Evolutionary conservation across 2,888 invertebrate species (phyloP).

Genomic region (Rapana venosa): DNA sequence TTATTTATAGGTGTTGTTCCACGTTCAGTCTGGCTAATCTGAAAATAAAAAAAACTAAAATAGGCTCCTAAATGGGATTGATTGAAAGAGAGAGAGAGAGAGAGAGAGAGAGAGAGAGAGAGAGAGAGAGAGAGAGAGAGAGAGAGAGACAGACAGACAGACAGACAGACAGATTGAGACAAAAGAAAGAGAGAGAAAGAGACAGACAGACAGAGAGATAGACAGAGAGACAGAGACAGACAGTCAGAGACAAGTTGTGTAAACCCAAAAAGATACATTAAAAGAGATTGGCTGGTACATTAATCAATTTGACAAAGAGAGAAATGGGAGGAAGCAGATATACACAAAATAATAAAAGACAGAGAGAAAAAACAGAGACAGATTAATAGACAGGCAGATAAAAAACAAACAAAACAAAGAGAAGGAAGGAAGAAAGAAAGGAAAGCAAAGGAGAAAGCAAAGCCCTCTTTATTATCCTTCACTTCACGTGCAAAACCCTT

Average conservation of each 20-base stretch:
- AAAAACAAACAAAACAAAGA: too few relatives aligned
- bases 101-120: neutral
- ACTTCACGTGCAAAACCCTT: too few relatives aligned
- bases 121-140: too few relatives aligned
- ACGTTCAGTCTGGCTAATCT: too few relatives aligned
- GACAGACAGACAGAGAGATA: neutral
- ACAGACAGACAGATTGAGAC: neutral
- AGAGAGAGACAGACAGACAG: neutral
- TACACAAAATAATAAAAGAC: neutral
- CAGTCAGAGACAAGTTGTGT: neutral
- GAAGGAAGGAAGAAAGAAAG: too few relatives aligned
- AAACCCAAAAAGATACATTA: neutral
- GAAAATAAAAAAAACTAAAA: too few relatives aligned
- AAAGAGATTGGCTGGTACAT: too few relatives aligned
- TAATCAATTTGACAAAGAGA: neutral
- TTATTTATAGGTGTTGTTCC: too few relatives aligned
- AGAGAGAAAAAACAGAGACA: neutral
- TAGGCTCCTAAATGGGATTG: neutral
- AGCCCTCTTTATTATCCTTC: too few relatives aligned
- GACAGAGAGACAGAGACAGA: neutral
- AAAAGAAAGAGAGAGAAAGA: neutral
- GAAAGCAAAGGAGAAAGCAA: too few relatives aligned
- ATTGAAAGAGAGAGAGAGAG: neutral
- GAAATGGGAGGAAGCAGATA: neutral
- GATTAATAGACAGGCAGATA: too few relatives aligned